Conservation (phyloP, 2,113 vertebrate genomes). For the Trichomycterus rosablanca region DNA sequence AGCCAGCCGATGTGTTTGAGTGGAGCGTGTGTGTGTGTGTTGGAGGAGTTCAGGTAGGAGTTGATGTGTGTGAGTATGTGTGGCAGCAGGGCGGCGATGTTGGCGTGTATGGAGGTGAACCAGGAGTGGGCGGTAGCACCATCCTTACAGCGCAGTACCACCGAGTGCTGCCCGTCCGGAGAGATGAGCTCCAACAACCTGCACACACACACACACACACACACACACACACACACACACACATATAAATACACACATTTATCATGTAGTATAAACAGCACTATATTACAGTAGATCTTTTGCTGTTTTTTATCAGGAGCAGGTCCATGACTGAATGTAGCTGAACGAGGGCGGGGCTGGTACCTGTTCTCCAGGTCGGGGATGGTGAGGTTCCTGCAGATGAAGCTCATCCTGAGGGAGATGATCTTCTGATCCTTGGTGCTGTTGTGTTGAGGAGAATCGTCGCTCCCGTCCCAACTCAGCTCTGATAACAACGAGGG, state of each 20-base stretch:
- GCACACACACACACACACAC: conserved; percentile 12
- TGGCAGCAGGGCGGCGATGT: conserved; percentile 87
- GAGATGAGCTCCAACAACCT: conserved; percentile 94
- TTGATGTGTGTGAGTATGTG: conserved; percentile 88
- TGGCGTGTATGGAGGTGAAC: conserved; percentile 90
- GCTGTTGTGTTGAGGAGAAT: conserved; percentile 78
- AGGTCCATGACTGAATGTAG: too few relatives aligned
- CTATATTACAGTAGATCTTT: too few relatives aligned
- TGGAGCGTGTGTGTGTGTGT: conserved; percentile 73
- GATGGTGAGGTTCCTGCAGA: conserved; percentile 92
- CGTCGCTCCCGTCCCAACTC: conserved; percentile 88
- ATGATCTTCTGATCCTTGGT: conserved; percentile 86
- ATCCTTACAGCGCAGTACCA: conserved; percentile 92
- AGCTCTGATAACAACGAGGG: conserved; percentile 85
- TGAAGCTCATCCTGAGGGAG: conserved; percentile 93
- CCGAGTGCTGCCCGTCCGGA: conserved; percentile 85
- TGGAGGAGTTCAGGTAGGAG: conserved; percentile 72
- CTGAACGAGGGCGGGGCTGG: too few relatives aligned
- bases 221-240: conserved; percentile 10
- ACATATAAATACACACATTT: conserved; percentile 3
- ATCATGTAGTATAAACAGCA: not conserved
- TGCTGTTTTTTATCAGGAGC: too few relatives aligned
- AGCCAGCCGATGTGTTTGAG: conserved; percentile 93
- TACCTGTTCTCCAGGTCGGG: conserved; percentile 94
- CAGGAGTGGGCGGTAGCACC: conserved; percentile 82